Conservation (phyloP, 2,888 invertebrate species). For the Euspilapteryx auroguttella region DNA sequence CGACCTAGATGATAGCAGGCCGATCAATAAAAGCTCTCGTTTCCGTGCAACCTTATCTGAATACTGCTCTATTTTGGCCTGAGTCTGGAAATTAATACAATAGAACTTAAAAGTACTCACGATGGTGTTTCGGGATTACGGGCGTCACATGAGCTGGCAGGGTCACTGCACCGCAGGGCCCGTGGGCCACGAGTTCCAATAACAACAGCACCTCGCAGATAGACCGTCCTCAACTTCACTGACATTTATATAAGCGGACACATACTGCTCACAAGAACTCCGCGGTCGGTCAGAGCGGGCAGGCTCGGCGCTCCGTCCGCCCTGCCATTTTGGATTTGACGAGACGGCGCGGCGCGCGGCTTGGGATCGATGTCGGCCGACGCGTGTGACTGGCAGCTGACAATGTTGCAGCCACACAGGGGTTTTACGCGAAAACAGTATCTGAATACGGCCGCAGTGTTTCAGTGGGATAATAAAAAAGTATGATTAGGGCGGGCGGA, state of each 20-base stretch:
- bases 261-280: slow-evolving; percentile 29
- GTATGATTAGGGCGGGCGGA: slow-evolving; percentile 40
- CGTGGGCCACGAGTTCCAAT: slow-evolving; percentile 20
- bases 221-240: slow-evolving; percentile 45
- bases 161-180: slow-evolving; percentile 22
- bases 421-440: no score
- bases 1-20: slow-evolving; percentile 16
- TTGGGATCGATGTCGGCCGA: no score
- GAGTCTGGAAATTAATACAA: no score
- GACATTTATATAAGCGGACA: slow-evolving; percentile 52
- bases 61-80: no score
- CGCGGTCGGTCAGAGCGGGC: slow-evolving; percentile 6
- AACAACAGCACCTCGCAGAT: slow-evolving; percentile 28
- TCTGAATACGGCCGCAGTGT: no score
- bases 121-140: slow-evolving; percentile 18
- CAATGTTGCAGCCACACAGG: no score
- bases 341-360: slow-evolving; percentile 1
- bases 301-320: slow-evolving; percentile 9
- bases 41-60: no score
- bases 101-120: no score
- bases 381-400: no score
- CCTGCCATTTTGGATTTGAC: slow-evolving; percentile 39
- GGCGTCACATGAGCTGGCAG: slow-evolving; percentile 36
- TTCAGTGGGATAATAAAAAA: slow-evolving; percentile 46
- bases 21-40: slow-evolving; percentile 30